Evolutionary conservation across 53 echinoderm and acorn worm genomes (phyloP).

Genomic region (Apostichopus leukothele): DNA sequence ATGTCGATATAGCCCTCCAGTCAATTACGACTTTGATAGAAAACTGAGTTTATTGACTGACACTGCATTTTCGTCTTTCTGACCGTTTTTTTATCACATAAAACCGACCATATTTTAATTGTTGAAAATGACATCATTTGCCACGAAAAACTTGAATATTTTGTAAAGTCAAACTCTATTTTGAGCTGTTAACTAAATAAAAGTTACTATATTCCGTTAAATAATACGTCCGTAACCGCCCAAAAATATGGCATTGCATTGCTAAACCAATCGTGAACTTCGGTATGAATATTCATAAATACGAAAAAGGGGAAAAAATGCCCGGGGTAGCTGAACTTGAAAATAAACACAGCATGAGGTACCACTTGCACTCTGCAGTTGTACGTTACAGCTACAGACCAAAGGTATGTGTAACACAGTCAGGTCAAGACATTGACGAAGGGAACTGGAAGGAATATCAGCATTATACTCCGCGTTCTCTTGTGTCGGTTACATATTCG

Average conservation of each 20-base stretch:
- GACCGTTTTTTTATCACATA: too few relatives aligned
- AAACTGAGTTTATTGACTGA: too few relatives aligned
- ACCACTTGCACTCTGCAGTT: not conserved
- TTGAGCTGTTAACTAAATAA: too few relatives aligned
- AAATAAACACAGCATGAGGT: slow-evolving; percentile 32
- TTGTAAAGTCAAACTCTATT: too few relatives aligned
- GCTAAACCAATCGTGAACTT: not conserved
- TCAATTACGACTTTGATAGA: too few relatives aligned
- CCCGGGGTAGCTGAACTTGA: slow-evolving; percentile 38
- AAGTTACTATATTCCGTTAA: too few relatives aligned
- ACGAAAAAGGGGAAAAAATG: not conserved
- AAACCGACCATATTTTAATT: too few relatives aligned
- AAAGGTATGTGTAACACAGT: not conserved
- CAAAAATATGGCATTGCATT: not conserved
- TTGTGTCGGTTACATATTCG: not conserved
- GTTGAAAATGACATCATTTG: too few relatives aligned
- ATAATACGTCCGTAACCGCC: not conserved
- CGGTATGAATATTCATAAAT: not conserved
- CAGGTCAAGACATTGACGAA: not conserved
- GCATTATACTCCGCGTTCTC: not conserved
- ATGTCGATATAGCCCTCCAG: too few relatives aligned
- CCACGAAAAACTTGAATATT: too few relatives aligned
- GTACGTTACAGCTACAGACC: not conserved
- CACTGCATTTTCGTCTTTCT: too few relatives aligned
- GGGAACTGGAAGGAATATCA: not conserved